phyloP scores from a whole-genome alignment of 2,888 invertebrate species.

The Trichogramma evanescens region DNA sequence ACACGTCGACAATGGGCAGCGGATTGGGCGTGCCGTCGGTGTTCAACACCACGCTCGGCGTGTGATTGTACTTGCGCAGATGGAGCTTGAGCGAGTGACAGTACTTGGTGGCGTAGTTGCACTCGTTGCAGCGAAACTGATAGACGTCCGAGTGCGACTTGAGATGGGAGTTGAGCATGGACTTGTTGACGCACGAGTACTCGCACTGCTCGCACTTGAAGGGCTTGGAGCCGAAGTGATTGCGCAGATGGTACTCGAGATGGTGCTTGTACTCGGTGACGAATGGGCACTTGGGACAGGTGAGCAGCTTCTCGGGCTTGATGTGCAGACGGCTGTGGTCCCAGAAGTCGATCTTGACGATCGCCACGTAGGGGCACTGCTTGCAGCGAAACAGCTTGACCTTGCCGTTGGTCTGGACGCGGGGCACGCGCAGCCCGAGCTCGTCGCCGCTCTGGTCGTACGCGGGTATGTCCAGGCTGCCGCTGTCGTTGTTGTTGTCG shows the following conservation, averaged over 20 bases:
- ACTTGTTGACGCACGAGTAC: constrained; percentile 93
- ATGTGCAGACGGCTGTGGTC: constrained; percentile 86
- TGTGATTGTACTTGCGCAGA: constrained; percentile 83
- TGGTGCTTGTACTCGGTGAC: constrained; percentile 99
- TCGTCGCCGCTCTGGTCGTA: constrained; percentile 1
- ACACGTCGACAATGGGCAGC: constrained; percentile 80
- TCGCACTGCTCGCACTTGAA: constrained; percentile 86
- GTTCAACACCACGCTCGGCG: constrained; percentile 83
- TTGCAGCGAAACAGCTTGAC: constrained; percentile 88
- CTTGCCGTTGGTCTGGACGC: constrained; percentile 63
- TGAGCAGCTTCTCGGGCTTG: constrained; percentile 82
- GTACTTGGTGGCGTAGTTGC: constrained; percentile 95
- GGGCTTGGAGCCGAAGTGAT: constrained; percentile 92
- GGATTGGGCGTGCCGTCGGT: constrained; percentile 85
- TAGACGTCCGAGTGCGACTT: constrained; percentile 92
- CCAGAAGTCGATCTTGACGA: constrained; percentile 90
- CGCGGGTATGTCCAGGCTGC: constrained; percentile 51
- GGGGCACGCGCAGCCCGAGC: constrained; percentile 51
- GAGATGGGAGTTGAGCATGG: constrained; percentile 96
- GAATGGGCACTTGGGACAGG: constrained; percentile 89
- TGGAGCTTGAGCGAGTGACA: constrained; percentile 96
- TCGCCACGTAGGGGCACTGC: constrained; percentile 77
- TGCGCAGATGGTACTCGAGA: constrained; percentile 90
- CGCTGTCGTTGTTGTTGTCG: constrained; percentile 22
- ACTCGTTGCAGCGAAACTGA: constrained; percentile 87